A percentile compares a stretch with the other conserved stretches of the same genome.
phyloP scores from a whole-genome alignment of 2,113 vertebrate species.

The Procavia capensis region DNA sequence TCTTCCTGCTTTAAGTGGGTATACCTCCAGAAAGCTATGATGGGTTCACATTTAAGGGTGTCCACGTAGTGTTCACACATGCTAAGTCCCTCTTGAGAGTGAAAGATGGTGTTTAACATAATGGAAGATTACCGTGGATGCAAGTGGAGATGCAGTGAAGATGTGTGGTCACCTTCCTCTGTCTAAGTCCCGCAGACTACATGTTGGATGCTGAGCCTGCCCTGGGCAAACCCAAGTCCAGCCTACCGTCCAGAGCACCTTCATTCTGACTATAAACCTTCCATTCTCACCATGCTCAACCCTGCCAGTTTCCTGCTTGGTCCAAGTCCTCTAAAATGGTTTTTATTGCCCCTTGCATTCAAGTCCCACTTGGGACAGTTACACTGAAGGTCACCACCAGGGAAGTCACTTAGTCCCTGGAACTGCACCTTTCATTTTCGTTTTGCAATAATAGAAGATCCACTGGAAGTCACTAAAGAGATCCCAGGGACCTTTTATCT shows the following conservation, averaged over 20 bases:
- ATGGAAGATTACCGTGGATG: background rate
- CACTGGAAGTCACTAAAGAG: background rate
- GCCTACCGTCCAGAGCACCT: accelerated
- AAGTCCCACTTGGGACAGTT: background rate
- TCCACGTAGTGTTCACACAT: background rate
- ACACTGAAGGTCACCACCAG: background rate
- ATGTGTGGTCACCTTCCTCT: background rate
- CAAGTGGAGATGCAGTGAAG: background rate
- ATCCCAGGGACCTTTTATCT: background rate
- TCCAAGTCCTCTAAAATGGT: no score
- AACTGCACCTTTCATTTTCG: background rate
- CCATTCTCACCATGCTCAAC: background rate
- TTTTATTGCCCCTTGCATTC: accelerated
- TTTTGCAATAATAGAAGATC: background rate
- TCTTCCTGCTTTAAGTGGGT: background rate
- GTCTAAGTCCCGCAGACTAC: background rate
- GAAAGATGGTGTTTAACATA: background rate
- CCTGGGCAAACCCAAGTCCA: background rate
- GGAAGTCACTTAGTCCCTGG: background rate
- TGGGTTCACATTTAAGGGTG: background rate
- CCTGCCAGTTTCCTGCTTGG: background rate
- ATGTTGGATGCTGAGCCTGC: background rate
- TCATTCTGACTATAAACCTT: background rate
- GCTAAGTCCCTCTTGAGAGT: background rate
- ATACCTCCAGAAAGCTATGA: background rate